phyloP scores from a whole-genome alignment of 23 tunicate species.

The Botrylloides violaceus region DNA sequence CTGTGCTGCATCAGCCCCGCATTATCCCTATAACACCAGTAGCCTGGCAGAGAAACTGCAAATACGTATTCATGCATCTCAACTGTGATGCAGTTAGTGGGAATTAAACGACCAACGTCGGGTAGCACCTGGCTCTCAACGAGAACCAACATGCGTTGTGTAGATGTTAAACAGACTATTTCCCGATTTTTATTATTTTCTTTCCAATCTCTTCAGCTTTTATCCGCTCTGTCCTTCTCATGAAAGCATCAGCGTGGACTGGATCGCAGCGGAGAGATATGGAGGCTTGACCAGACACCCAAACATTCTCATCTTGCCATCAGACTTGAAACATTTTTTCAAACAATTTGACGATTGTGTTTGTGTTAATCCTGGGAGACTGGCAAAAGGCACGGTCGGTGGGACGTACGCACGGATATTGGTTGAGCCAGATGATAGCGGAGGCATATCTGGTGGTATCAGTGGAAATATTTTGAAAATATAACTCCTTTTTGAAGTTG shows the following conservation, averaged over 20 bases:
- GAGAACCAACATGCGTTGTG: too few relatives aligned
- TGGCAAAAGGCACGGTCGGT: conserved; percentile 65
- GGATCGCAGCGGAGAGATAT: conserved; percentile 30
- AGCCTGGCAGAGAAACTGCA: too few relatives aligned
- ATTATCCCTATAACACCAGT: too few relatives aligned
- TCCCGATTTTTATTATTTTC: too few relatives aligned
- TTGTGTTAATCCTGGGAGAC: conserved; percentile 78
- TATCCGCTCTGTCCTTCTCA: conserved; percentile 79
- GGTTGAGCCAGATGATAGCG: conserved; percentile 3
- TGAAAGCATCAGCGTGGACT: conserved; percentile 43
- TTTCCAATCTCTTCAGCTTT: conserved; percentile 23
- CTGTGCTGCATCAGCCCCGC: too few relatives aligned
- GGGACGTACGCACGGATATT: conserved; percentile 58
- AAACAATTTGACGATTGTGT: conserved; percentile 45
- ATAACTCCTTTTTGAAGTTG: too few relatives aligned
- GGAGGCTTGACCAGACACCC: conserved; percentile 29
- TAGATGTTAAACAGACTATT: too few relatives aligned
- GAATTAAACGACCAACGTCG: too few relatives aligned
- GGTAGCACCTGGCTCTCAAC: too few relatives aligned
- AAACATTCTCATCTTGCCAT: conserved; percentile 53
- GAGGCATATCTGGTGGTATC: conserved; percentile 12
- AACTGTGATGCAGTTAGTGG: too few relatives aligned
- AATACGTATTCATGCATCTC: too few relatives aligned
- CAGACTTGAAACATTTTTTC: conserved; percentile 51
- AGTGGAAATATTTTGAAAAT: conserved; percentile 49